Evolutionary conservation across 1,140 invertebrate genomes (phyloP), one percentile per base, ranked within the genome.

Genomic region (Drosophila takahashii): DNA sequence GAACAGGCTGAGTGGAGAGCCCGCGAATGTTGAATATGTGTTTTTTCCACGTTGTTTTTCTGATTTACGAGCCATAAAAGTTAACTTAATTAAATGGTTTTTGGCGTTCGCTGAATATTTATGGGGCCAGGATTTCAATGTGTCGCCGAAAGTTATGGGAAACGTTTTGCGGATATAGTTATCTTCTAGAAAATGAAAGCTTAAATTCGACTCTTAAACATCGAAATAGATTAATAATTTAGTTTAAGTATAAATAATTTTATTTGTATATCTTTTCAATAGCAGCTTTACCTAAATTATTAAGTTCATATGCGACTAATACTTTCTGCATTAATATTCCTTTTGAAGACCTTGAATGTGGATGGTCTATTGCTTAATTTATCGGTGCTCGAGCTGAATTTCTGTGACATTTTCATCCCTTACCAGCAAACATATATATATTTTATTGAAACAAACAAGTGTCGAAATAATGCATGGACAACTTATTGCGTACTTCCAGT

Each of bases 31-130:
- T n/a, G 44, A 66, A 60, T 65, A 62, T 71, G 65, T 86, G 54
- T 79, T 84, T 84, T 72, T 86, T 83, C 71, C 70, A 77, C 77
- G 58, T 79, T 81, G 66, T 74, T 66, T 41, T 44, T 51, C 77
- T 81, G 73, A 90, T 89, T 90, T 89, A 85, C 74, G 77, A 70
- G 70, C 79, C 81, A 90, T 90, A 90, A 90, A 90, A 90, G 78
- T 74, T 69, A 81, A 90, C 81, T 86, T 90, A 90, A 90, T 90
- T 86, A 90, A 90, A 90, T 86, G 86, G 77, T 77, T 77, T 90
- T 71, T 90, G 70, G 67, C 47, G 70, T 77, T 64, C 42, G n/a
- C 27, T 69, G 81, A 84, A 90, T 83, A 86, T 87, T 86, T 90
- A 87, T 87, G 73, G 42, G 27, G 37, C 42, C n/a, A 32, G 52